These are phyloP conservation scores for Chloroceryle amazona DNA, from an alignment of 2,797 vertebrate species.

Conservation along the genomic window DNA sequence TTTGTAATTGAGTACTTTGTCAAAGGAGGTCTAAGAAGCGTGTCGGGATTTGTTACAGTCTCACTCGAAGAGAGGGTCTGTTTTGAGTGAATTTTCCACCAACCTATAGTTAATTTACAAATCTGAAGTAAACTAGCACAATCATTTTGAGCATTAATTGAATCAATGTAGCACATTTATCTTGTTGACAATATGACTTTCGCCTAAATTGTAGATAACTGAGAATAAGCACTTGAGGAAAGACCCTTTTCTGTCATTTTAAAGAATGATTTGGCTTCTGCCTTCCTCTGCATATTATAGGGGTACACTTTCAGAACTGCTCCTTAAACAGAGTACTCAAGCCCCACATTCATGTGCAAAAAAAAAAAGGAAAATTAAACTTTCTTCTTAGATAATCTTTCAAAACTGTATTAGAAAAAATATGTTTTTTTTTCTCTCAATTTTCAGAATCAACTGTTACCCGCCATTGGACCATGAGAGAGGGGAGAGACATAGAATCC, in stretches of 20 bases:
- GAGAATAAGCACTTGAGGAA: not conserved
- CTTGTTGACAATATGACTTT: constrained; percentile 43
- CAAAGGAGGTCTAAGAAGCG: not conserved
- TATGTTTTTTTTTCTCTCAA: not conserved
- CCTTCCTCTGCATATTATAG: not conserved
- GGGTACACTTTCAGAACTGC: not conserved
- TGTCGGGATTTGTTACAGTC: not conserved
- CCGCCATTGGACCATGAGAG: not conserved
- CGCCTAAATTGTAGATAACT: constrained; percentile 16
- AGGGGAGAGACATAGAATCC: not conserved
- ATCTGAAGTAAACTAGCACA: constrained; percentile 20
- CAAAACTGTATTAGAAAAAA: not conserved
- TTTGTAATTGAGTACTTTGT: not conserved
- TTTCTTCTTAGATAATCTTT: not conserved
- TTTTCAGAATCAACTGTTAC: not conserved
- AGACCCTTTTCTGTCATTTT: constrained; percentile 11
- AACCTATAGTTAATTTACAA: constrained; percentile 11
- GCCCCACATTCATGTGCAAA: not conserved
- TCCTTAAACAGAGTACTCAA: not conserved
- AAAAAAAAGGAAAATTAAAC: not conserved
- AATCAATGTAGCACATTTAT: not conserved
- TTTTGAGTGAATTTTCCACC: not conserved
- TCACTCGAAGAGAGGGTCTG: not conserved
- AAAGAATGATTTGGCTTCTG: constrained; percentile 17
- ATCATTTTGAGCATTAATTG: constrained; percentile 33